Base-by-base conservation (phyloP, 2,797 vertebrate genomes). In the Manis pentadactyla region DNA sequence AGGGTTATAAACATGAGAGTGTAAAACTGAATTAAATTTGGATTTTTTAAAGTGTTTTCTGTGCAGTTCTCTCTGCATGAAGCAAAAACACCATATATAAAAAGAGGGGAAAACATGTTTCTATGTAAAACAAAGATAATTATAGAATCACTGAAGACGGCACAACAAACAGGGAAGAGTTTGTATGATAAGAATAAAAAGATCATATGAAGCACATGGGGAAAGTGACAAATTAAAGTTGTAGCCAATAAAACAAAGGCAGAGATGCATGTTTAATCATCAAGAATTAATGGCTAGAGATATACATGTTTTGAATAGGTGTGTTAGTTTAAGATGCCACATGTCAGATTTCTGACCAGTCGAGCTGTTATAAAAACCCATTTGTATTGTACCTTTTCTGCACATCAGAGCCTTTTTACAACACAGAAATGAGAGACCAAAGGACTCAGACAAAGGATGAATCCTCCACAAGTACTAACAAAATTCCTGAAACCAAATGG, bases 11-110 rank as follows among this genome's bases (percentile, higher is more conserved):
- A 98, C 98, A 96, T 97, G 98, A 98, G 97, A 98, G 97, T 98
- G 97, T 98, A 98, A 98, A 98, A 98, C 98, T 98, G 98, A 98
- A 98, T 98, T 98, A 98, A 98, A 98, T 98, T 98, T 96, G 93
- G 95, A 98, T 94, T 97, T 97, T 88, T 85, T 91, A 87, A 97
- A 94, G 96, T 98, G 97, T 98, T 98, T 98, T 98, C 97, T 98
- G 97, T 94, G 96, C 97, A 95, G 98, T 98, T 98, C 97, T 98
- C 97, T 97, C 96, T 95, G 95, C 96, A 98, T 83, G 95, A 98
- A 98, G 97, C 96, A 97, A 98, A 94, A 98, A 98, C 95, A 98
- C 98, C 98, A 98, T 97, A 98, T 98, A 97, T 97, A 98, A 98
- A 98, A 98, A 93, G 37, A 71, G 95, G 90, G 92, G 87, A 64